Percentiles rank a stretch among this genome's conserved stretches.
Evolutionary conservation across 2,797 vertebrate species (phyloP).

Genomic region (Pogonophryne albipinna): DNA sequence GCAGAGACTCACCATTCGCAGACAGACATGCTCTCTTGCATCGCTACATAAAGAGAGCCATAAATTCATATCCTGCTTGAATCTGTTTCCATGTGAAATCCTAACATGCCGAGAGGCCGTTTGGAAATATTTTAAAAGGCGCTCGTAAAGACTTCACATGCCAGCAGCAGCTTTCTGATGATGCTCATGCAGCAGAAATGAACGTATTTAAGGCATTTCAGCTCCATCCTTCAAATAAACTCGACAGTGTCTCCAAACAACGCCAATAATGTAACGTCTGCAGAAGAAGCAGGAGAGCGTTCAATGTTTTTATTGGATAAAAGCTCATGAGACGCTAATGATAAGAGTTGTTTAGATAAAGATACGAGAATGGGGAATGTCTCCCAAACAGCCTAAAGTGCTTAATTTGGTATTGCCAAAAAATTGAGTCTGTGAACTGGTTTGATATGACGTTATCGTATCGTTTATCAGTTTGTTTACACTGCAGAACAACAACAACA

Average conservation of each 20-base stretch:
- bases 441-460: no score
- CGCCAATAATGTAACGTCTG: constrained; percentile 3
- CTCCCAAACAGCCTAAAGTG: no score
- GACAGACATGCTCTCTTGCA: constrained; percentile 40
- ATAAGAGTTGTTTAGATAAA: background rate
- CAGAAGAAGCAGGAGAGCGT: constrained; percentile 16
- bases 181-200: constrained; percentile 70
- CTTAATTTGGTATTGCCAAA: no score
- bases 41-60: background rate
- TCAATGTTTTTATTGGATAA: constrained; percentile 20
- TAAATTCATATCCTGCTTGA: background rate
- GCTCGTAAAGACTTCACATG: constrained; percentile 51
- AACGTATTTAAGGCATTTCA: constrained; percentile 45
- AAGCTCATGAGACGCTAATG: constrained; percentile 7
- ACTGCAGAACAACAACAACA: no score
- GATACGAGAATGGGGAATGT: no score
- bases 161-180: constrained; percentile 30
- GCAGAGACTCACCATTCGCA: constrained; percentile 37
- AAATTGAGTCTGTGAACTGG: no score
- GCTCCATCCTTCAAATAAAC: constrained; percentile 27
- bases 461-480: no score
- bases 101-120: constrained; percentile 51
- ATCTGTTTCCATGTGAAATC: background rate
- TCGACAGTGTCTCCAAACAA: constrained; percentile 19
- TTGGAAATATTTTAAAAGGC: constrained; percentile 25